Percentiles rank a stretch among this genome's conserved stretches.
phyloP scores from a whole-genome alignment of 92 coral and sea anemone species.

The Porites rus region DNA sequence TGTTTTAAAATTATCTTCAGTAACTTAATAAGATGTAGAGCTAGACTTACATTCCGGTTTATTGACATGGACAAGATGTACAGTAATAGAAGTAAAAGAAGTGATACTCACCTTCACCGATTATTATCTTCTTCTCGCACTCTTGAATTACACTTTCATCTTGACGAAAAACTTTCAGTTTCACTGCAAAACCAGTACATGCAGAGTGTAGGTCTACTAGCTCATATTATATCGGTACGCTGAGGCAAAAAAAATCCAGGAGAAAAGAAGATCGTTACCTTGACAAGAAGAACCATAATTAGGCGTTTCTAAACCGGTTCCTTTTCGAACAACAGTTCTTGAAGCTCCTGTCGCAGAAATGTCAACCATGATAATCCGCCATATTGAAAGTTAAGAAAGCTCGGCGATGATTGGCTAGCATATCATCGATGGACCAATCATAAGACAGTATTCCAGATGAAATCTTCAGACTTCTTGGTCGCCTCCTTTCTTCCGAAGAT shows the following conservation, averaged over 20 bases:
- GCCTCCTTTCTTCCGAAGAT: not conserved
- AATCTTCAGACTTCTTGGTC: not conserved
- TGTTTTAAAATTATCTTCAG: no score
- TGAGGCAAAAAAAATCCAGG: not conserved
- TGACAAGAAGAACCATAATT: slow-evolving; percentile 72
- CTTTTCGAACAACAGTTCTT: slow-evolving; percentile 46
- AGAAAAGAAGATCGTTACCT: slow-evolving; percentile 25
- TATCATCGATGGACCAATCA: not conserved
- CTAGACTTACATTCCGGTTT: no score
- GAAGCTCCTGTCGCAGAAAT: not conserved
- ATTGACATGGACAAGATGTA: not conserved
- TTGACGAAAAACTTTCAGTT: slow-evolving; percentile 33
- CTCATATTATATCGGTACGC: not conserved
- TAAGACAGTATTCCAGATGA: not conserved
- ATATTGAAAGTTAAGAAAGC: slow-evolving; percentile 24
- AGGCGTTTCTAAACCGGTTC: slow-evolving; percentile 76
- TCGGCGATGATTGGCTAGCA: slow-evolving; percentile 31
- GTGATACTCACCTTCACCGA: slow-evolving; percentile 61
- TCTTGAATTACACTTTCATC: slow-evolving; percentile 40
- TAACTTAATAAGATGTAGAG: no score
- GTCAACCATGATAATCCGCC: slow-evolving; percentile 48
- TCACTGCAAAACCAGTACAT: slow-evolving; percentile 36
- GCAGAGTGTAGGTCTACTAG: not conserved
- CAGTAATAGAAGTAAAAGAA: not conserved
- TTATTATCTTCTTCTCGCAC: slow-evolving; percentile 48